Evolutionary conservation across 1,140 invertebrate species (phyloP), one percentile per base, ranked within the genome.

Genomic region (Papilio machaon): DNA sequence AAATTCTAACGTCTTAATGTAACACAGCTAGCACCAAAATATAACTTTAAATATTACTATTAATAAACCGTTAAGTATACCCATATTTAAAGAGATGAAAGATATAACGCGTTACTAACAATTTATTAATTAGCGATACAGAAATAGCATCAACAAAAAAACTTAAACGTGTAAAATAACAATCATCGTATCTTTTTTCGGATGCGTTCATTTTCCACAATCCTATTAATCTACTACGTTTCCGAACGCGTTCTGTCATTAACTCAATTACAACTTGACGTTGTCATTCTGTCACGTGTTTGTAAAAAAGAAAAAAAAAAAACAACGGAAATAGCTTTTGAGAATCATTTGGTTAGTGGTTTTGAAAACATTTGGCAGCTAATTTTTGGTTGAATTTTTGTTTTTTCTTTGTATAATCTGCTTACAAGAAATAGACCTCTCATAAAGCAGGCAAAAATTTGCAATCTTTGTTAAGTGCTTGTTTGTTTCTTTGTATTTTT

Each of bases 231-330:
- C 86, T 90, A 78, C 5, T 46, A 75, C 82, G 77, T 82, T 86
- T 91, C 38, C 85, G 88, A 83, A 81, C 82, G 78, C 81, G 82
- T 82, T 85, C 86, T 89, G 88, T 90, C 90, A 82, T 91, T 91
- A 87, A 86, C 87, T 85, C 90, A 91, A 91, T 91, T 91, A 90
- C 79, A 81, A 83, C 75, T 77, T 46, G 60, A 81, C 84, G 86
- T 87, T 89, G 87, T 91, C 90, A 90, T 88, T 83, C 86, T 90
- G 90, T 90, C 89, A 85, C 30, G 15, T 83, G 70, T 76, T 76
- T 54, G 30, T 70, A 7, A 35, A 49, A 76, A 49, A 81, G 58
- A 73, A 83, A 84, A 87, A 49, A 81, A 73, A 79, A 83, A 82
- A 87, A 81, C 60, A 80, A 82, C 75, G 60, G 75, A 85, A 83